Conservation (phyloP, 2,113 vertebrate genomes). For the Heterotis niloticus region DNA sequence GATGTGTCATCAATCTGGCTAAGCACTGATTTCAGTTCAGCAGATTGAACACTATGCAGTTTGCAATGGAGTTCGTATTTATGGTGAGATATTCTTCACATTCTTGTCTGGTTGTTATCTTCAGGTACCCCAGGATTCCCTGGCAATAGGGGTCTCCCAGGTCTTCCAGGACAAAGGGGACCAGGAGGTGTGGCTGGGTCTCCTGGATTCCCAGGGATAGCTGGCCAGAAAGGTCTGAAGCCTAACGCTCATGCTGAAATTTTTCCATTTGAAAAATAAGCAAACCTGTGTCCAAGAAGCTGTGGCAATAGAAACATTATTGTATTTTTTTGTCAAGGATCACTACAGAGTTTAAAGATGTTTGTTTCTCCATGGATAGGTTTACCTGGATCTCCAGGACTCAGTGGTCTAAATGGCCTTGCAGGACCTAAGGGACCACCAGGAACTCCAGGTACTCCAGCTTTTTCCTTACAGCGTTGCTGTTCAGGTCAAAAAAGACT, state of each 20-base stretch:
- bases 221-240: conserved; percentile 40
- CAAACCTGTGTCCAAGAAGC: background rate
- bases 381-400: conserved; percentile 73
- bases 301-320: background rate
- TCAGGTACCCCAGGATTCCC: conserved; percentile 72
- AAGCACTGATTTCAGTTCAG: no score
- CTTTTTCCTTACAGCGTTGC: background rate
- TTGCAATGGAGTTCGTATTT: background rate
- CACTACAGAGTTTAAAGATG: background rate
- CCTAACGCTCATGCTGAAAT: no score
- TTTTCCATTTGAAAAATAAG: no score
- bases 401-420: conserved; percentile 87
- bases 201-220: conserved; percentile 58
- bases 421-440: conserved; percentile 78
- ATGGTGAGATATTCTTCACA: background rate
- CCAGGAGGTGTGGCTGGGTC: conserved; percentile 65
- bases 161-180: conserved; percentile 71
- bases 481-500: no score
- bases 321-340: background rate
- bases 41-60: background rate
- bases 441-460: conserved; percentile 78
- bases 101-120: conserved; percentile 6
- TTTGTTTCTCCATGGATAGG: conserved; percentile 58
- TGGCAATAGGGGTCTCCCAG: conserved; percentile 67
- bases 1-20: background rate